Base-by-base conservation (phyloP, 2,888 invertebrate species). In the Tuberolachnus salignus region DNA sequence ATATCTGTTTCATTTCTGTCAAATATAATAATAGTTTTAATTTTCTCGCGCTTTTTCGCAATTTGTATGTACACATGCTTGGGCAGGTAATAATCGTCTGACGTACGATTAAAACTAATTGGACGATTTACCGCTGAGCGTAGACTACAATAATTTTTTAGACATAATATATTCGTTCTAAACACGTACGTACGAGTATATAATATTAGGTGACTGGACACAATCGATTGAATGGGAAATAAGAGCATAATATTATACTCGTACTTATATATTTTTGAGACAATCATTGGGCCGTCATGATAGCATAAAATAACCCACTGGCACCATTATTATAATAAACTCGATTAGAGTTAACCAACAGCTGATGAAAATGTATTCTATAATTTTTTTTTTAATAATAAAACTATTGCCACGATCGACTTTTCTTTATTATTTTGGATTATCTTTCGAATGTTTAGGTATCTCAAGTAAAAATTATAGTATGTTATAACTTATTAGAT, bases 281-380 rank as follows among this genome's bases (percentile, higher is more conserved):
- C 59, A 59, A 72, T 72, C 26, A 46, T 72, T n/a, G 10, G 42
- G 23, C 42, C 42, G 19, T 1, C 59, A 26, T 34, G 21, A 42
- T 74, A 3, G 6, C 34, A 34, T 34, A 34, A 34, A 4, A 34
- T 74, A 64, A 64, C 64, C 64, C 13, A 64, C 53, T 64, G 44
- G 44, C 74, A 74, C 51, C 42, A 42, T 34, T 73, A 51, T 19
- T 44, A 63, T 34, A 61, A 23, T 1, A 8, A 66, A 23, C 23
- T 16, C 6, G 6, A 16, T 51, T n/a, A 49, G n/a, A n/a, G n/a
- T 51, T 67, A n/a, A 21, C 23, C 26, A 26, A 67, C n/a, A 26
- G n/a, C 51, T 3, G 34, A 34, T 34, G 34, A 6, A 34, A 34
- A 34, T 34, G n/a, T n/a, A n/a, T 34, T 34, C 34, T 34, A 34